Evolutionary conservation across 2,888 invertebrate genomes (phyloP).

Genomic region (Drosophila meridionalis): DNA sequence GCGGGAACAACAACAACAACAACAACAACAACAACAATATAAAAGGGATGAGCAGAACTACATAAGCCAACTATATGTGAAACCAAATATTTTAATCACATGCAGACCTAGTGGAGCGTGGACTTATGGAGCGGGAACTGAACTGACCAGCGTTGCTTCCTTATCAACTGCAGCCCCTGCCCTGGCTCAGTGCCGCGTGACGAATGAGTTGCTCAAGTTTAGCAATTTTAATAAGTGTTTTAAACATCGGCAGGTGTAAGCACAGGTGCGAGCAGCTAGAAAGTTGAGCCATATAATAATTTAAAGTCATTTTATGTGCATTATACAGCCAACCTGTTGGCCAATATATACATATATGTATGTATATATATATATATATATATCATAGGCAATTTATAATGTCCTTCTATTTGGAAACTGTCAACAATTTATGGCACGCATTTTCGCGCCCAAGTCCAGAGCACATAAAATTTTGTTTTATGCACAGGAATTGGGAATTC

Average conservation of each 20-base stretch:
- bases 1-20: not conserved
- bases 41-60: constrained; percentile 20
- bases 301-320: constrained; percentile 44
- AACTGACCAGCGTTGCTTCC: constrained; percentile 35
- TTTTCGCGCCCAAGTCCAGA: constrained; percentile 38
- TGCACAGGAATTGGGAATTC: constrained; percentile 35
- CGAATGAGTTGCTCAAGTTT: constrained; percentile 61
- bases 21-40: not conserved
- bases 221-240: constrained; percentile 42
- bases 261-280: constrained; percentile 49
- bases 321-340: constrained; percentile 60
- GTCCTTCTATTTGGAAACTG: not conserved
- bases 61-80: not conserved
- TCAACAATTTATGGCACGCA: constrained; percentile 54
- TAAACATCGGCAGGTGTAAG: constrained; percentile 15
- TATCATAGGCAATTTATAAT: constrained; percentile 6
- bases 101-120: not conserved
- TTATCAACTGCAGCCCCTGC: constrained; percentile 40
- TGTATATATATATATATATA: not conserved
- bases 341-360: constrained; percentile 16
- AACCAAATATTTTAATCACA: constrained; percentile 63
- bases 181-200: constrained; percentile 62
- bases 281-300: constrained; percentile 44
- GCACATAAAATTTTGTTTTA: constrained; percentile 68
- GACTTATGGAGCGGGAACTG: constrained; percentile 1